Evolutionary conservation across 2,888 invertebrate species (phyloP), one percentile per base, ranked within the genome.

Genomic region (Ceriagrion tenellum): DNA sequence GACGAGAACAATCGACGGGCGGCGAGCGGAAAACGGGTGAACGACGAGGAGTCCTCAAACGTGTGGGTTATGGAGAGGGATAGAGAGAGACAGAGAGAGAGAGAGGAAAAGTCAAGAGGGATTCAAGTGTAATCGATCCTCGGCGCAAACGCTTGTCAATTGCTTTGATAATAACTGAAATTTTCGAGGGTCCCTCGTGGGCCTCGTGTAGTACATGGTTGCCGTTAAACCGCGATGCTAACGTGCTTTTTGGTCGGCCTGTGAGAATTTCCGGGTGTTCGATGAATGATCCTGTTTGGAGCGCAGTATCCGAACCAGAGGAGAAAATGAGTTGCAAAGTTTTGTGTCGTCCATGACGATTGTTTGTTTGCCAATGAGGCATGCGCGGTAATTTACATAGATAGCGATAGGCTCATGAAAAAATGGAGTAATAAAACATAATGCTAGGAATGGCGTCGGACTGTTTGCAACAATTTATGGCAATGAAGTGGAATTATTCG

Each of bases 51-150:
- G 35, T 81, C 30, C 81, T 81, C 81, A 35, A 81, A 81, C n/a
- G n/a, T 13, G 16, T 4, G 30, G 30, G 16, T n/a, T 30, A 30
- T 26, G 18, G 20, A 20, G 69, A 26, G 69, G 40, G 81, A 95
- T 56, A 88, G 88, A 89, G n/a, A n/a, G n/a, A n/a, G n/a, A n/a
- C 40, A 96, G 96, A 95, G 95, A 89, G 63, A 59, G 88, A 93
- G 55, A 95, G 95, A 95, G 96, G 95, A 95, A 88, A 95, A 95
- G 95, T 95, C 95, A 95, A 88, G 95, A 95, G 95, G 95, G 95
- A 95, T 95, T 95, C 95, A 95, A 95, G 95, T 95, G 96, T 95
- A 96, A 96, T 96, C 95, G 95, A 95, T 95, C 90, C 96, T 96
- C 96, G 47, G 55, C 47, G 89, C 55, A 89, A 89, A 89, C 55